Evolutionary conservation across 2,888 invertebrate genomes (phyloP).

Genomic region (Amphimallon solstitiale): DNA sequence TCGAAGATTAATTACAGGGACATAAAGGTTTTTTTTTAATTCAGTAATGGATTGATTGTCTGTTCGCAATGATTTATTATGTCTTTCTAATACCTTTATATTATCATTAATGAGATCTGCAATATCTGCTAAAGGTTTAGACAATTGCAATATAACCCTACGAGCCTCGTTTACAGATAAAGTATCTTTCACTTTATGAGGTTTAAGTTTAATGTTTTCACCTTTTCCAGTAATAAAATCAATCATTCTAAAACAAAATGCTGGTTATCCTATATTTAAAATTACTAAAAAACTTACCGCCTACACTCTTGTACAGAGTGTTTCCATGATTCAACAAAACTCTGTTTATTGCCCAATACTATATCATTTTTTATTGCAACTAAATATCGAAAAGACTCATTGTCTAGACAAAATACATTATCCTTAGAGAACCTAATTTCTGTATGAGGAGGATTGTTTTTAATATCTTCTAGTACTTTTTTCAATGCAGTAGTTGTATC

Average conservation of each 20-base stretch:
- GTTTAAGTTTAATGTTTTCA: constrained; percentile 43
- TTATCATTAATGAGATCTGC: constrained; percentile 57
- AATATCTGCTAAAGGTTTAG: constrained; percentile 58
- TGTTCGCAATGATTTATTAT: constrained; percentile 40
- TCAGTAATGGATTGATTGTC: constrained; percentile 40
- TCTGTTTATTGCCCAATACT: constrained; percentile 37
- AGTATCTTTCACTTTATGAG: constrained; percentile 55
- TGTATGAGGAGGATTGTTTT: constrained; percentile 27
- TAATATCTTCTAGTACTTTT: constrained; percentile 25
- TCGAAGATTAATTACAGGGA: constrained; percentile 43
- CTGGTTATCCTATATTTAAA: background rate
- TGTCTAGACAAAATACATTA: constrained; percentile 41
- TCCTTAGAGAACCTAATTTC: constrained; percentile 13
- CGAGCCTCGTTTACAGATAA: constrained; percentile 57
- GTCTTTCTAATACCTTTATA: constrained; percentile 51
- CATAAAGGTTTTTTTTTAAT: constrained; percentile 39
- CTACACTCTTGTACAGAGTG: constrained; percentile 44
- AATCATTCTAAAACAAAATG: constrained; percentile 35
- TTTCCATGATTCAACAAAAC: constrained; percentile 49
- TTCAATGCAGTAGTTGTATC: constrained; percentile 41
- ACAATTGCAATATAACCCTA: constrained; percentile 54
- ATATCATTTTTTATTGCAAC: constrained; percentile 45
- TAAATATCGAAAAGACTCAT: constrained; percentile 39
- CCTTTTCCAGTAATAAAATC: constrained; percentile 34
- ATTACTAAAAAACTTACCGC: constrained; percentile 20